These are phyloP conservation scores for Prorops nasuta DNA, from an alignment of 1,140 invertebrate genomes.

Conservation along the genomic window DNA sequence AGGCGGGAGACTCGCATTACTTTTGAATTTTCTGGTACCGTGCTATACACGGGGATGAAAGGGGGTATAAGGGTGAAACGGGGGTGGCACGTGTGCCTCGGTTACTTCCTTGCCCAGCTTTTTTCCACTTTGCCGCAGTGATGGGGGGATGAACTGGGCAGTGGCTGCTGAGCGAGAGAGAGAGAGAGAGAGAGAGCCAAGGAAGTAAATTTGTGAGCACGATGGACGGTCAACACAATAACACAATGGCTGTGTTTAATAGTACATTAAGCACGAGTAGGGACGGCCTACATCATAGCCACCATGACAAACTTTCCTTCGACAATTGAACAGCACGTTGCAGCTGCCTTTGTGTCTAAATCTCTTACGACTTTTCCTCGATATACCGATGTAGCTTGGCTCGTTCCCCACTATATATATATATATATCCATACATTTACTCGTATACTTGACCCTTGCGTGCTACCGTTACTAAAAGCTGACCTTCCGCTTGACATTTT, in stretches of 20 bases:
- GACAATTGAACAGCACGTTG: too few relatives aligned
- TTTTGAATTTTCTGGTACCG: conserved; percentile 29
- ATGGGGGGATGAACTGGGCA: conserved; percentile 1
- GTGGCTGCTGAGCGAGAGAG: conserved; percentile 6
- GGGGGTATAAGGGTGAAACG: too few relatives aligned
- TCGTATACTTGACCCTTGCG: too few relatives aligned
- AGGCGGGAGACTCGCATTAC: conserved; percentile 23
- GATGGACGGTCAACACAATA: conserved; percentile 40
- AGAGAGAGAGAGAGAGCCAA: conserved; percentile 1
- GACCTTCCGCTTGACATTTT: too few relatives aligned
- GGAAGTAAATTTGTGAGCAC: conserved; percentile 45
- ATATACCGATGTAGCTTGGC: conserved; percentile 3
- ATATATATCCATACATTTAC: not conserved
- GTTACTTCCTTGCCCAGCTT: conserved; percentile 13
- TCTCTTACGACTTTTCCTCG: too few relatives aligned
- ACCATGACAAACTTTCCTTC: conserved; percentile 26
- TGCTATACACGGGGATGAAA: too few relatives aligned
- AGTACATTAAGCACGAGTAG: conserved; percentile 43
- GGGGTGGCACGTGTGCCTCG: conserved; percentile 26
- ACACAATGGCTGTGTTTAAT: conserved; percentile 47
- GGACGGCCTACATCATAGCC: conserved; percentile 18
- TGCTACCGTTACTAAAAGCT: too few relatives aligned
- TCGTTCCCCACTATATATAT: not conserved
- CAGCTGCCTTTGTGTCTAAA: too few relatives aligned
- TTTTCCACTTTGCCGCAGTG: conserved; percentile 2